phyloP scores from a whole-genome alignment of 2,888 invertebrate genomes.

The Hirudinaria manillensis region DNA sequence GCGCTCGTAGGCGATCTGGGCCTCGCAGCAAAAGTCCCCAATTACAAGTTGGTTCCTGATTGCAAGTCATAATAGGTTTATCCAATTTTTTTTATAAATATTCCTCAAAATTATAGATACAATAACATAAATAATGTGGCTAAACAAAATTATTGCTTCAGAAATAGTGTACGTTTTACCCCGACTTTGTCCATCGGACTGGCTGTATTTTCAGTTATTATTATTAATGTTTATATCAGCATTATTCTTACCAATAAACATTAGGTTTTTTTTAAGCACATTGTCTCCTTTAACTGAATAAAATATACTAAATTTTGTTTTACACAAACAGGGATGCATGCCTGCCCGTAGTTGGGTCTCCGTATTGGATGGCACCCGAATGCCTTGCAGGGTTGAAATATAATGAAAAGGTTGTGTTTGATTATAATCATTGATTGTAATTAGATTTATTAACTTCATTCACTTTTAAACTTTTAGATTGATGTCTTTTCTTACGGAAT shows the following conservation, averaged over 20 bases:
- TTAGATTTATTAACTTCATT: background rate
- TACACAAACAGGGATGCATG: background rate
- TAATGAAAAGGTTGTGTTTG: conserved; percentile 55
- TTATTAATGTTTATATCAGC: background rate
- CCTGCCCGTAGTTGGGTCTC: conserved; percentile 81
- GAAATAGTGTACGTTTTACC: too few relatives aligned
- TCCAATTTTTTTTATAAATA: too few relatives aligned
- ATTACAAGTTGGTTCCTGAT: conserved; percentile 63
- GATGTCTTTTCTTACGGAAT: conserved; percentile 96
- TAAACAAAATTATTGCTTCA: too few relatives aligned
- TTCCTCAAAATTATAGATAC: too few relatives aligned
- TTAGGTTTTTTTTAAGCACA: background rate
- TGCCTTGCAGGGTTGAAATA: conserved; percentile 81
- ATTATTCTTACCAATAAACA: too few relatives aligned
- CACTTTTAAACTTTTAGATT: conserved; percentile 61
- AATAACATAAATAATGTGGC: too few relatives aligned
- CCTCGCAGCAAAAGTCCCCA: conserved; percentile 85
- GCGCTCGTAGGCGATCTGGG: conserved; percentile 95
- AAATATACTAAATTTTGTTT: background rate
- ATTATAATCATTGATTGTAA: too few relatives aligned
- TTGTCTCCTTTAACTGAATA: too few relatives aligned
- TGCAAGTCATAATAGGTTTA: background rate
- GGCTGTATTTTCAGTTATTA: background rate
- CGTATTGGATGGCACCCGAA: conserved; percentile 98
- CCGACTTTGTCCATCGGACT: too few relatives aligned